Evolutionary conservation across 2,113 vertebrate genomes (phyloP), one percentile per base, ranked within the genome.

Genomic region (Argyrosomus japonicus): DNA sequence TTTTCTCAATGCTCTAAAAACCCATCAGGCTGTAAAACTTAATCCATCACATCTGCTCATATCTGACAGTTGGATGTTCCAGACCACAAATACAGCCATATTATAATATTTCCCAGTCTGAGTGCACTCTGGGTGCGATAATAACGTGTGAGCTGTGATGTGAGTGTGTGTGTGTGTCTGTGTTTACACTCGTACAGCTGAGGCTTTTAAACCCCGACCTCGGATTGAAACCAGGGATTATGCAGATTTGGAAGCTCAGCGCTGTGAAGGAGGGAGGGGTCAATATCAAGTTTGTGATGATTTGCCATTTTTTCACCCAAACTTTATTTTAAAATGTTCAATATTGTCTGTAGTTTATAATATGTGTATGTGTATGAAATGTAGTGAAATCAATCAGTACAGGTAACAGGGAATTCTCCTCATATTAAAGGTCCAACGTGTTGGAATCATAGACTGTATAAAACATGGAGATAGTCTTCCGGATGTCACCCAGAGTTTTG

Each of bases 191-290:
- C 12, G 2, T 10, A 32, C 13, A 25, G 21, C 25, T 2, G 23
- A 47, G 9, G 56, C 40, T 67, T 69, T 62, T 21, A 56, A 78
- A 54, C 19, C 72, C 75, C 19, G 8, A 74, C 43, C 56, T 19
- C 68, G 75, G 83, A 89, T 80, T 89, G 68, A 88, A 50, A 62
- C 2, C 61, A 72, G 57, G 77, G 91, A 92, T 91, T 89, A 92
- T 69, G 18, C 57, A 68, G 79, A 74, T 60, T 63, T 61, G 48
- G 14, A 13, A 58, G 14, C 48, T 56, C 65, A 29, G 29, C 8
- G 3, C 60, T 63, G n/a, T 18, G 4, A 61, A 18, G 58, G 18
- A 61, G 6, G 12, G 23, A 65, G 40, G 58, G 57, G 43, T 27
- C 6, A 14, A 12, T 1, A 29, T 51, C 6, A 27, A 60, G 12